Conservation (phyloP, 2,888 invertebrate genomes). For the Atethmia centrago region DNA sequence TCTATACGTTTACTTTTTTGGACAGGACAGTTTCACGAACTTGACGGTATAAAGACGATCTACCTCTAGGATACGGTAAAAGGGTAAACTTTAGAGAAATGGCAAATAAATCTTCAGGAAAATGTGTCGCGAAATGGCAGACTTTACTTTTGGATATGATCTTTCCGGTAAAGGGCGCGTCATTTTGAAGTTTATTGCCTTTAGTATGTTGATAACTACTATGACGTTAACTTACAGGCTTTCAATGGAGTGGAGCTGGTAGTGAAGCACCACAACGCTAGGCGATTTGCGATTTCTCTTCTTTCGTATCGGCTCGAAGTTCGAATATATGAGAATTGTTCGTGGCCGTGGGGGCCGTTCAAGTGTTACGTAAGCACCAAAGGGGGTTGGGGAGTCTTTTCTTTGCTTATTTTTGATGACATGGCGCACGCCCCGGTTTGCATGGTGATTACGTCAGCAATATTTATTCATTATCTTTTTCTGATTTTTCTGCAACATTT, state of each 20-base stretch:
- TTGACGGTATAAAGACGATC: slow-evolving; percentile 26
- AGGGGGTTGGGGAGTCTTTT: no score
- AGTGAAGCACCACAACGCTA: not conserved
- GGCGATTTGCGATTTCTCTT: not conserved
- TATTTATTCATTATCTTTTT: no score
- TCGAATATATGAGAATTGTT: not conserved
- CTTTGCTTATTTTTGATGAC: no score
- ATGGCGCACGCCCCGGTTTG: no score
- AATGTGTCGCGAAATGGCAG: slow-evolving; percentile 37
- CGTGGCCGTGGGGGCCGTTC: no score
- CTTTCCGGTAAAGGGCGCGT: not conserved
- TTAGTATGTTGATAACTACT: not conserved
- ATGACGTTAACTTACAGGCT: not conserved
- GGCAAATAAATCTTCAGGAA: slow-evolving; percentile 37
- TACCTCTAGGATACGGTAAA: slow-evolving; percentile 22
- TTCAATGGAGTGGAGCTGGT: no score
- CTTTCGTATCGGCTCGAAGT: not conserved
- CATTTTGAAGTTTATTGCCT: not conserved
- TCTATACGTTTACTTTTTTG: not conserved
- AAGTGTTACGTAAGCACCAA: no score
- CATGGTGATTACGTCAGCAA: no score
- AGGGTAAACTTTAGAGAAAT: slow-evolving; percentile 47
- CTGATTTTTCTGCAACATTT: no score
- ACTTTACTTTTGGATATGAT: slow-evolving; percentile 32
- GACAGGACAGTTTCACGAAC: slow-evolving; percentile 9